A percentile compares a stretch with the other conserved stretches of the same genome.
Evolutionary conservation across 1,140 invertebrate species (phyloP).

Genomic region (Agrypnia vestita): DNA sequence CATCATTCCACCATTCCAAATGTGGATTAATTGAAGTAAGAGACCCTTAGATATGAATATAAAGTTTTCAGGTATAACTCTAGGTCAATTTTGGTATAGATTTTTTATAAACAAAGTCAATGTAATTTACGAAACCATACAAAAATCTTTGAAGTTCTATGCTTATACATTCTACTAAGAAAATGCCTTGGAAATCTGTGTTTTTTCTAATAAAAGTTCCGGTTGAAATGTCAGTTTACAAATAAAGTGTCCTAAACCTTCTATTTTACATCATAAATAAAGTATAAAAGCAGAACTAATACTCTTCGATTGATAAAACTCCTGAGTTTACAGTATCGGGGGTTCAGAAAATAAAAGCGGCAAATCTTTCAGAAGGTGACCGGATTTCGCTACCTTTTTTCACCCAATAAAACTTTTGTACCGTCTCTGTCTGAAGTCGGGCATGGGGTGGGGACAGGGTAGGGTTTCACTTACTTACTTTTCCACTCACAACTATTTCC

Average conservation of each 20-base stretch:
- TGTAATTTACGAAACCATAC: too few species aligned
- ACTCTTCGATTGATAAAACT: constrained; percentile 29
- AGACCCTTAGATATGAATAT: too few species aligned
- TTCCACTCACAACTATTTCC: constrained; percentile 10
- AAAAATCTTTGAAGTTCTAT: too few species aligned
- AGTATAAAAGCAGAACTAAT: constrained; percentile 37
- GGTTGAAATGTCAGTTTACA: constrained; percentile 33
- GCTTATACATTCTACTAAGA: too few species aligned
- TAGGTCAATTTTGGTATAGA: too few species aligned
- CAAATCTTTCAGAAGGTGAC: constrained; percentile 33
- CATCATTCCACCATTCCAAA: too few species aligned
- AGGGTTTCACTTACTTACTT: constrained; percentile 1
- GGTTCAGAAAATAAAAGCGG: constrained; percentile 33
- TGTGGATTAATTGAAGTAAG: too few species aligned
- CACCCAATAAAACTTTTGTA: constrained; percentile 33
- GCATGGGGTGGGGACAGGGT: neutral
- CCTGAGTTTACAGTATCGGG: constrained; percentile 23
- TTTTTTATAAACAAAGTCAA: too few species aligned
- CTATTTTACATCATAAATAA: constrained; percentile 38
- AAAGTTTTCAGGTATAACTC: too few species aligned
- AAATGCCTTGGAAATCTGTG: neutral
- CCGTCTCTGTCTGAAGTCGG: neutral
- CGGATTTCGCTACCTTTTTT: constrained; percentile 37
- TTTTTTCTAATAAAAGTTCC: neutral
- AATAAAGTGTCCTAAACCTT: constrained; percentile 30